Evolutionary conservation across 2,113 vertebrate species (phyloP), one percentile per base, ranked within the genome.

Genomic region (Ptychochromis oligacanthus): DNA sequence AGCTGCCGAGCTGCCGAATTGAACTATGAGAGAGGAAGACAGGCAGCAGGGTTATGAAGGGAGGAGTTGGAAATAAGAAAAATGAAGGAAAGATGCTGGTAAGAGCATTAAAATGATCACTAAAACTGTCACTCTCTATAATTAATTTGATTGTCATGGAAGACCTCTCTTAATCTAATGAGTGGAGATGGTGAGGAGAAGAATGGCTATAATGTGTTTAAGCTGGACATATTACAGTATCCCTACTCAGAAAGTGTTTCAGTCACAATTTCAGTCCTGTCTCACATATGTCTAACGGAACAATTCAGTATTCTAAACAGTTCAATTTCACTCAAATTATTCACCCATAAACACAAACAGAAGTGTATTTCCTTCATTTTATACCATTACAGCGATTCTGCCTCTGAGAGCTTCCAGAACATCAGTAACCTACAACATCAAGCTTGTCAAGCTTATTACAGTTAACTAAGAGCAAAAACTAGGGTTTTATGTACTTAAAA

Each of bases 1-100:
- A 99, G 91, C 93, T 99, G 98, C 80, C 98, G 97, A 28, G 98
- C 98, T 12, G 97, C 97, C 0, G 96, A 96, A 94, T 99, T 99
- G 83, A 99, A 99, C 98, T 99, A 34, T 1, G 89, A 70, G 56
- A 77, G 92, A 70, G 77, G 24, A 81, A 0, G 38, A 77, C 36
- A 58, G 72, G 74, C 15, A 36, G 77, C 80, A 43, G 28, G 43
- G 11, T 20, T 56, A 38, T 77, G 49, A 65, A 46, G 46, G 89
- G 31, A 80, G 62, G 6, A 18, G 55, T 20, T 75, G 40, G 70
- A 84, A 91, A 76, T 67, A 74, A 83, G 61, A 54, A 58, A 87
- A 18, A 46, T 55, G 36, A 62, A 62, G 75, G 55, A 64, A 34
- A 17, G 56, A 67, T 14, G 28, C 1, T 6, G 34, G 20, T 14